Base-by-base conservation (phyloP, 2,797 vertebrate species). In the Florisuga fusca region DNA sequence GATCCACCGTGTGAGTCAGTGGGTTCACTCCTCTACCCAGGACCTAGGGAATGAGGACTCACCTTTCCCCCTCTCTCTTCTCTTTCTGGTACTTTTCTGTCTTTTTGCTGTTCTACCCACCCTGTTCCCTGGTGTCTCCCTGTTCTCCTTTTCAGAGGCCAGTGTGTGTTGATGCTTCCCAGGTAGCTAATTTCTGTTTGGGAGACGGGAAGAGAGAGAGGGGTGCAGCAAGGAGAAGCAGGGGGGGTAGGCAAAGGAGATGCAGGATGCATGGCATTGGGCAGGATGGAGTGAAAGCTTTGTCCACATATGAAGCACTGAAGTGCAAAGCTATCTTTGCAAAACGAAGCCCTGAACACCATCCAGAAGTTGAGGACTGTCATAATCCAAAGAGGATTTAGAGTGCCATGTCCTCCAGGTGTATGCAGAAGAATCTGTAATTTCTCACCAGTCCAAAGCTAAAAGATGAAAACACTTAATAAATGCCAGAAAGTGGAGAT, bases 211-310 rank as follows among this genome's bases (percentile, higher is more conserved):
- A 50, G 8, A 0, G 7, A 12, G 10, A 25, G 25, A 51, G 10
- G 2, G 2, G 2, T 43, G 15, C 6, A 64, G 16, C 17, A 53
- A 66, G n/a, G 10, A 53, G 15, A n/a, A n/a, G n/a, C n/a, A n/a
- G 19, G 19, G 43, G 10, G 10, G 3, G 6, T 25, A 25, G 22
- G 9, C 4, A 2, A 62, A 48, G 25, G 22, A 74, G 21, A 13
- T 0, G 0, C 5, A 2, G 29, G 14, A 38, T 1, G 2, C 31
- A 22, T 1, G 0, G 11, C 3, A 2, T 55, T 1, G 1, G 4
- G 18, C 4, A 3, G 15, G 15, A 64, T 34, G n/a, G 18, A 34
- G 5, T 10, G 11, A 74, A 20, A 31, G 5, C 4, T 74, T 91
- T 81, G 34, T 25, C 29, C 18, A 29, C 12, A 27, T 0, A 0